Percentiles rank a stretch among this genome's conserved stretches.
These are phyloP conservation scores for Odocoileus hemionus DNA, from an alignment of 2,113 vertebrate genomes.

Conservation along the genomic window DNA sequence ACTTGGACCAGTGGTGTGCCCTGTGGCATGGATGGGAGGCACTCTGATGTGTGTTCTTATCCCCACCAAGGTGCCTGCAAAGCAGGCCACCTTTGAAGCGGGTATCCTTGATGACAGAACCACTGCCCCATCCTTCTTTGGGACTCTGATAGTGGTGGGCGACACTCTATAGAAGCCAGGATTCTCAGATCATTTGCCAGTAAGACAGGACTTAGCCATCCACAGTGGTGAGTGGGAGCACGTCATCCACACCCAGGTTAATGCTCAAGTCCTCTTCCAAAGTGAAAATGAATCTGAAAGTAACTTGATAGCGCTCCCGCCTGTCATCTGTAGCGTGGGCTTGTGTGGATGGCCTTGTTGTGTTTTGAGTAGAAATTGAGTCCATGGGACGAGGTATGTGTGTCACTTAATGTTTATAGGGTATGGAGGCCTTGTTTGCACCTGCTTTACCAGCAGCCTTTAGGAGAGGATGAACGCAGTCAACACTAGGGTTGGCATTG, in stretches of 20 bases:
- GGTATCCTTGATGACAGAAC: background rate
- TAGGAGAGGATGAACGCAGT: background rate
- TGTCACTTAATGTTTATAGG: background rate
- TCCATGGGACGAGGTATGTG: background rate
- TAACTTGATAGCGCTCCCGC: background rate
- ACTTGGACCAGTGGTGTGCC: background rate
- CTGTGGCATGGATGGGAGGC: background rate
- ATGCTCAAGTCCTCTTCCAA: background rate
- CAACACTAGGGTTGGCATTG: background rate
- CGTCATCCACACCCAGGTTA: fast-evolving
- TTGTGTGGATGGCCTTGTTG: background rate
- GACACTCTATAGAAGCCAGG: background rate
- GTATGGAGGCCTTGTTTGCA: background rate
- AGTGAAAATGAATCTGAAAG: background rate
- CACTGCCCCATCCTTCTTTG: background rate
- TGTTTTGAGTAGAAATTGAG: background rate
- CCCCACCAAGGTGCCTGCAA: background rate
- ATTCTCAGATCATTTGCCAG: background rate
- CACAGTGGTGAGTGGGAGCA: background rate
- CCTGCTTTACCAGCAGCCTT: background rate
- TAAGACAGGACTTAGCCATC: background rate
- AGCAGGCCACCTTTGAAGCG: background rate
- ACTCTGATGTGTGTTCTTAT: background rate
- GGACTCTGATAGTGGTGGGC: background rate
- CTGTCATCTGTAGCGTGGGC: background rate